A percentile compares a stretch with the other conserved stretches of the same genome.
Evolutionary conservation across 2,113 vertebrate genomes (phyloP).

Genomic region (Struthidea cinerea): DNA sequence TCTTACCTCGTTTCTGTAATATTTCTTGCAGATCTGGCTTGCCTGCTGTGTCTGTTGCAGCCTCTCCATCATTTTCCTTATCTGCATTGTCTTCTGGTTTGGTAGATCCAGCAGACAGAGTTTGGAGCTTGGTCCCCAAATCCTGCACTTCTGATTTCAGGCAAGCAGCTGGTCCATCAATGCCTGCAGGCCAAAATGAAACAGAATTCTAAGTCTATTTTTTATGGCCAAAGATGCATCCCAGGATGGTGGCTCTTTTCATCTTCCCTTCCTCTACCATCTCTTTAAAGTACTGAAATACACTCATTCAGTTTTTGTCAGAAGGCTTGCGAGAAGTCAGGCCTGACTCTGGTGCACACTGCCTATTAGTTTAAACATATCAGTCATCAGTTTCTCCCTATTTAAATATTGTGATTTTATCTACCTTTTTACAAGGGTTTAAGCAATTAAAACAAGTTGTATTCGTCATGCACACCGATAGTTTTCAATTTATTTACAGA

Average conservation of each 20-base stretch:
- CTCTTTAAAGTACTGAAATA: neutral
- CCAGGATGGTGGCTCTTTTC: neutral
- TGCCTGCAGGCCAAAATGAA: slow-evolving; percentile 70
- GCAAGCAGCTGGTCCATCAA: slow-evolving; percentile 87
- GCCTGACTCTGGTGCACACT: neutral
- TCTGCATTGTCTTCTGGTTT: slow-evolving; percentile 68
- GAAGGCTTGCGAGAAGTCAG: neutral
- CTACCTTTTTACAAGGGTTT: neutral
- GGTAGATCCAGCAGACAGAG: slow-evolving; percentile 74
- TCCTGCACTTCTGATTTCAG: slow-evolving; percentile 77
- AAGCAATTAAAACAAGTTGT: neutral
- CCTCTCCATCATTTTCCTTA: slow-evolving; percentile 68
- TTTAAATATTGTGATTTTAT: neutral
- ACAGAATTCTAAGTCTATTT: neutral
- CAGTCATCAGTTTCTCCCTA: neutral
- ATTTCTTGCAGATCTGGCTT: slow-evolving; percentile 88
- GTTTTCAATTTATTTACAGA: neutral
- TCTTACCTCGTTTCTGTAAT: slow-evolving; percentile 84
- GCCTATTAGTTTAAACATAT: neutral
- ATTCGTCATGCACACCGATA: neutral
- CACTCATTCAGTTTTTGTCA: neutral
- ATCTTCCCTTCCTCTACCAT: neutral
- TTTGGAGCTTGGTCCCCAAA: slow-evolving; percentile 72
- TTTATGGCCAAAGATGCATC: neutral
- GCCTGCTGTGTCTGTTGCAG: slow-evolving; percentile 53